A percentile compares a stretch with the other conserved stretches of the same genome.
Conservation (phyloP, 2,797 vertebrate species). For the Denticeps clupeoides region DNA sequence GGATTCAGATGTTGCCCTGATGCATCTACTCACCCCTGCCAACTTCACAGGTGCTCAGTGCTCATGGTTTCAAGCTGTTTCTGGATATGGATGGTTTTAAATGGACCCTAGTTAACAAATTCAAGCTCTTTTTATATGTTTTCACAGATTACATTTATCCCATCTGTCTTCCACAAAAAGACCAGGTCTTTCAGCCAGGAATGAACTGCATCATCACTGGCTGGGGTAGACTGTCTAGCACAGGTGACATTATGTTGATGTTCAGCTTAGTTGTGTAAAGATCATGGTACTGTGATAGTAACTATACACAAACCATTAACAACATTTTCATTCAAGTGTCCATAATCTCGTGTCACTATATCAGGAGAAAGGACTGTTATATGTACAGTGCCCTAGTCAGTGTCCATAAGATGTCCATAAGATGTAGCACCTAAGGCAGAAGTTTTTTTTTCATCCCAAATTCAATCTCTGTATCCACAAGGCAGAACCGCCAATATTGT, state of each 20-base stretch:
- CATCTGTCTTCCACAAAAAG: conserved; percentile 68
- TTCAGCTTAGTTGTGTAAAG: not conserved
- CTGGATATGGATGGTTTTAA: no score
- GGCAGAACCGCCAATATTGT: no score
- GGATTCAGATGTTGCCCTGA: conserved; percentile 74
- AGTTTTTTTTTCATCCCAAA: no score
- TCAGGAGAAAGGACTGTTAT: no score
- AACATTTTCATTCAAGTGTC: no score
- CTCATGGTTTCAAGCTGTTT: not conserved
- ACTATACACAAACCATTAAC: no score
- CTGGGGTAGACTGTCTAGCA: conserved; percentile 59
- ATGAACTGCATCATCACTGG: conserved; percentile 72
- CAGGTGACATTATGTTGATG: conserved; percentile 45
- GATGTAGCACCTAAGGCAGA: no score
- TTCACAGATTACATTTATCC: conserved; percentile 69
- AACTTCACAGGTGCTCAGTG: conserved; percentile 64
- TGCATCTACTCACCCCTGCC: conserved; percentile 69
- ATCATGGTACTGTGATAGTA: not conserved
- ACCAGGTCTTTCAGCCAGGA: conserved; percentile 55
- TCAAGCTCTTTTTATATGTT: not conserved
- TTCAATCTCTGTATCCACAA: no score
- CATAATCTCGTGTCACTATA: no score
- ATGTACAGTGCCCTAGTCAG: no score
- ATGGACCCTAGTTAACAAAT: no score
- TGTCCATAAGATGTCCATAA: no score